These are phyloP conservation scores for Gracilinanus agilis DNA, from an alignment of 2,113 vertebrate genomes.

Conservation along the genomic window DNA sequence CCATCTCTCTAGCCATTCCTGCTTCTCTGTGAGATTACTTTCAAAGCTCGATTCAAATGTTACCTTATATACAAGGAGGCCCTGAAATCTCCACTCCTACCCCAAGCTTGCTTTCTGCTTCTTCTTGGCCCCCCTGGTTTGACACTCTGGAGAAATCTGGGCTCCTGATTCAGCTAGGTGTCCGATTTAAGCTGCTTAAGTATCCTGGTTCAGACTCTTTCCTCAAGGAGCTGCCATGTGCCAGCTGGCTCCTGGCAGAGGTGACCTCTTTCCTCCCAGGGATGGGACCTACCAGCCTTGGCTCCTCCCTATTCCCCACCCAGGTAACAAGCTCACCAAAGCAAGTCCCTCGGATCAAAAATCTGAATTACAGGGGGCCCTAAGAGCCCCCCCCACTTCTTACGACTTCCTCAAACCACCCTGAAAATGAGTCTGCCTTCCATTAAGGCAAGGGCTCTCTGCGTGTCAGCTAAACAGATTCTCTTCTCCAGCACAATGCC, in stretches of 20 bases:
- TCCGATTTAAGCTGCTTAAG: no score
- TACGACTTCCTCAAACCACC: neutral
- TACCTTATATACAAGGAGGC: neutral
- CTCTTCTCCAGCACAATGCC: neutral
- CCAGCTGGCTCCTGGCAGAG: no score
- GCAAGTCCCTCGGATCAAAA: neutral
- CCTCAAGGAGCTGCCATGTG: no score
- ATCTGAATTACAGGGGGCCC: neutral
- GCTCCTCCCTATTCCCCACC: neutral
- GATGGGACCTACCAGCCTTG: neutral
- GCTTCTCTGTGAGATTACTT: neutral
- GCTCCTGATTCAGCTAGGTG: neutral
- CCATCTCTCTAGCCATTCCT: neutral
- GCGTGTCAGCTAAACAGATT: neutral
- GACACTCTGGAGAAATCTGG: neutral
- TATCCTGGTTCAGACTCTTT: no score
- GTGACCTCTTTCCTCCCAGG: no score
- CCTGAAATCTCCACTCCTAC: neutral
- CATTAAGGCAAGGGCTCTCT: neutral
- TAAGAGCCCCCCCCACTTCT: neutral
- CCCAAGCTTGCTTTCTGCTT: neutral
- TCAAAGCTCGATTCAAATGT: neutral
- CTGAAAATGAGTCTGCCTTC: neutral
- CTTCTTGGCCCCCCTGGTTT: neutral
- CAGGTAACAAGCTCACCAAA: neutral